Evolutionary conservation across 2,797 vertebrate species (phyloP).

Genomic region (Hippoglossus hippoglossus): DNA sequence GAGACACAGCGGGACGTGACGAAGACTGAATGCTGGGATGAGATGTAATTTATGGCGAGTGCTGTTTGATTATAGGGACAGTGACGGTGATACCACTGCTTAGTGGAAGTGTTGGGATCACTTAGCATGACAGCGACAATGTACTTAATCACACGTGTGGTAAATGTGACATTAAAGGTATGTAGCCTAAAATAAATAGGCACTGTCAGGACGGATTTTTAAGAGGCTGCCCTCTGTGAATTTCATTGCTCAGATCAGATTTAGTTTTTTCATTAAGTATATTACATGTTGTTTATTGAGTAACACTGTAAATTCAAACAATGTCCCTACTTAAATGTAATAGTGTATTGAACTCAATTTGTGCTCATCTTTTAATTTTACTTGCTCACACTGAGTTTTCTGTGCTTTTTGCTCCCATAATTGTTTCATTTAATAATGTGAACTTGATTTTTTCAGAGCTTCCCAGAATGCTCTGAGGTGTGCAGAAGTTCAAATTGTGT

Average conservation of each 20-base stretch:
- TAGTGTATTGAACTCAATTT: not conserved
- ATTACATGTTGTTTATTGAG: slow-evolving; percentile 29
- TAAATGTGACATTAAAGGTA: slow-evolving; percentile 24
- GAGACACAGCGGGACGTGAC: slow-evolving; percentile 50
- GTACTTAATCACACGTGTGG: slow-evolving; percentile 23
- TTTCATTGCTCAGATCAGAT: slow-evolving; percentile 20
- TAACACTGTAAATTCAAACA: not conserved
- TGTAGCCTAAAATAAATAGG: slow-evolving; percentile 10
- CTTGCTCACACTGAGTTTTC: not conserved
- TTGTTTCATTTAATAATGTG: not conserved
- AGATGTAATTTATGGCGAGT: slow-evolving; percentile 54
- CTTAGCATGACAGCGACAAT: slow-evolving; percentile 28
- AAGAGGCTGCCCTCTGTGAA: slow-evolving; percentile 15
- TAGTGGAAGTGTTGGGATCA: slow-evolving; percentile 25
- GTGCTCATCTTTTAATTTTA: not conserved
- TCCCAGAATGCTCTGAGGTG: not conserved
- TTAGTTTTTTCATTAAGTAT: slow-evolving; percentile 10
- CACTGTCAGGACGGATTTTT: slow-evolving; percentile 20
- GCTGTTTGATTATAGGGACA: slow-evolving; percentile 45
- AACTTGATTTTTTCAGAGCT: not conserved
- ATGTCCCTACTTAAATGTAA: not conserved
- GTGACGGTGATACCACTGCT: slow-evolving; percentile 31
- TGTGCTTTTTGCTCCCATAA: not conserved
- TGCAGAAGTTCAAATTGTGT: not conserved
- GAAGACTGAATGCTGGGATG: slow-evolving; percentile 46